Evolutionary conservation across 2,113 vertebrate species (phyloP).

Genomic region (Alouatta palliata): DNA sequence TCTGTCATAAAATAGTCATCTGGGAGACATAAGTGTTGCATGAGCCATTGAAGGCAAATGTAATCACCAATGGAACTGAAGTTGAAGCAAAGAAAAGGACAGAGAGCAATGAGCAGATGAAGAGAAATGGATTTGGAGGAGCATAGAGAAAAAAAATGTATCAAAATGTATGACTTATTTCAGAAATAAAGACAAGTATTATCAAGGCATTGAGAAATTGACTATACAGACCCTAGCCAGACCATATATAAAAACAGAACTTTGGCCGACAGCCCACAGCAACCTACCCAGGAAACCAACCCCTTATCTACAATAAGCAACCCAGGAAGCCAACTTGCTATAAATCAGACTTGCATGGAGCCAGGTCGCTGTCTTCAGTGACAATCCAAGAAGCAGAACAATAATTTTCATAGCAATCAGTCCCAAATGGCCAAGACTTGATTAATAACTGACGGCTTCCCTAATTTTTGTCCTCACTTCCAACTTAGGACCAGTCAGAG

Average conservation of each 20-base stretch:
- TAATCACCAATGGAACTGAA: neutral
- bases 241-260: neutral
- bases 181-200: slow-evolving; percentile 30
- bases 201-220: neutral
- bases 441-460: too few species aligned
- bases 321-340: neutral
- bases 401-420: too few species aligned
- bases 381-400: too few species aligned
- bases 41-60: neutral
- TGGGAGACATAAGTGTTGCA: neutral
- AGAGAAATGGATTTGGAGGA: neutral
- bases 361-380: too few species aligned
- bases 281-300: neutral
- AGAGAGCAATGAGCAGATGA: neutral
- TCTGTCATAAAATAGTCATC: neutral
- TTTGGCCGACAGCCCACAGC: neutral
- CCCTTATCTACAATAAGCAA: neutral
- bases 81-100: neutral
- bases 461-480: too few species aligned
- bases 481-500: too few species aligned
- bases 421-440: too few species aligned
- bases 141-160: neutral
- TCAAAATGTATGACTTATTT: neutral
- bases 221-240: neutral
- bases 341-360: too few species aligned